These are phyloP conservation scores for Chionis minor DNA, from an alignment of 2,113 vertebrate species.

Conservation along the genomic window DNA sequence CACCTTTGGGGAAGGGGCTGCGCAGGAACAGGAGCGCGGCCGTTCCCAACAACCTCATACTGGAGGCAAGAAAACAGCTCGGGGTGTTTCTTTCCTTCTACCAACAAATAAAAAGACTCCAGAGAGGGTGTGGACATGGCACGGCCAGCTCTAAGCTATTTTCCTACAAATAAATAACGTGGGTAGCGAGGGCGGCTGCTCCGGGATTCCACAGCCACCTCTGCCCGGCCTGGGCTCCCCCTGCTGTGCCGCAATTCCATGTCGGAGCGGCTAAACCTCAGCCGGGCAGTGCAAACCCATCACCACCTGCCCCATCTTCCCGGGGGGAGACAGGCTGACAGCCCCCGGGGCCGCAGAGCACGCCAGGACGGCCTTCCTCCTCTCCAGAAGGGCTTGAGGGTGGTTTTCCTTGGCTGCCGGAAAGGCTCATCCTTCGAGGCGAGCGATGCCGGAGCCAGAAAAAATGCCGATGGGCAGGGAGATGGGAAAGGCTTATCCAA, in stretches of 20 bases:
- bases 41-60: not conserved
- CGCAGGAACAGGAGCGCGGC: not conserved
- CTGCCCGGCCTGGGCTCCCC: not conserved
- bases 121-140: not conserved
- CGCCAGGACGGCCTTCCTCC: not conserved
- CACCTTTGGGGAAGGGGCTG: not conserved
- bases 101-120: not conserved
- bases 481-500: not conserved
- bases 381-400: not conserved
- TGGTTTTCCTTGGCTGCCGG: not conserved
- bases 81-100: not conserved
- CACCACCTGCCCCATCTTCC: not conserved
- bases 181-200: not conserved
- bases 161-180: not conserved
- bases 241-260: no score
- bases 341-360: not conserved
- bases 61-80: not conserved
- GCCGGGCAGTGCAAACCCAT: not conserved
- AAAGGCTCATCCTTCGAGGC: not conserved
- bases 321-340: not conserved
- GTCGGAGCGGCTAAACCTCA: not conserved
- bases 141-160: not conserved
- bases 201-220: not conserved
- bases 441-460: not conserved
- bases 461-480: no score